phyloP scores from a whole-genome alignment of 2,797 vertebrate genomes.

The Cetoscarus ocellatus region DNA sequence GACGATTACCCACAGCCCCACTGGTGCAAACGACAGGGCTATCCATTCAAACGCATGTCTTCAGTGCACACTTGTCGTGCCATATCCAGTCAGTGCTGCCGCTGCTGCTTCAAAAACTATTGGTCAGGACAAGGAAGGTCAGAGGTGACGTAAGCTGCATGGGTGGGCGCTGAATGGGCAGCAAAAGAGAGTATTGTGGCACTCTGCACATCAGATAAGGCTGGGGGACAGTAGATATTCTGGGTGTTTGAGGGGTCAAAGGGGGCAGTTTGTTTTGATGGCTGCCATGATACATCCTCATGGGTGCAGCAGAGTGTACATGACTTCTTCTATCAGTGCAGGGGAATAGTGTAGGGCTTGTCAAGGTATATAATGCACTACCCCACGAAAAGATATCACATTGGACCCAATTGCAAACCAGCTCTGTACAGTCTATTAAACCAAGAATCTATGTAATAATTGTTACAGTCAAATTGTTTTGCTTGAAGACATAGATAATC shows the following conservation, averaged over 20 bases:
- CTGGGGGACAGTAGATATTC: conserved; percentile 9
- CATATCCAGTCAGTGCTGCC: conserved; percentile 28
- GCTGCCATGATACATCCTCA: conserved; percentile 15
- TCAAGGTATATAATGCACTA: too few relatives aligned
- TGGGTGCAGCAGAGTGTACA: background rate
- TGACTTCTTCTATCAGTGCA: background rate
- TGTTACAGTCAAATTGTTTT: too few relatives aligned
- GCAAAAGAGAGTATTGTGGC: conserved; percentile 56
- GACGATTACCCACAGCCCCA: conserved; percentile 46
- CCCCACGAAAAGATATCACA: too few relatives aligned
- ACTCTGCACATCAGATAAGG: conserved; percentile 32
- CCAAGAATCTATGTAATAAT: too few relatives aligned
- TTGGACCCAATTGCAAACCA: too few relatives aligned
- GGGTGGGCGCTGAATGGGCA: conserved; percentile 65
- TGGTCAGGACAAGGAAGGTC: conserved; percentile 50
- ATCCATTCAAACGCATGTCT: conserved; percentile 47
- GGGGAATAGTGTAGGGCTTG: background rate
- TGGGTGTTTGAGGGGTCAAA: background rate
- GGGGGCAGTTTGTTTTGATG: conserved; percentile 30
- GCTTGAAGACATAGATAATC: too few relatives aligned
- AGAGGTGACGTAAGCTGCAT: conserved; percentile 63
- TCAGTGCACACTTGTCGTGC: conserved; percentile 54
- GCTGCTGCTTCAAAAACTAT: conserved; percentile 35
- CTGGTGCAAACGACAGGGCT: conserved; percentile 52
- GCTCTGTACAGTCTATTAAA: too few relatives aligned